Evolutionary conservation across 1,140 invertebrate genomes (phyloP), one percentile per base, ranked within the genome.

Genomic region (Tetramorium simillimum): DNA sequence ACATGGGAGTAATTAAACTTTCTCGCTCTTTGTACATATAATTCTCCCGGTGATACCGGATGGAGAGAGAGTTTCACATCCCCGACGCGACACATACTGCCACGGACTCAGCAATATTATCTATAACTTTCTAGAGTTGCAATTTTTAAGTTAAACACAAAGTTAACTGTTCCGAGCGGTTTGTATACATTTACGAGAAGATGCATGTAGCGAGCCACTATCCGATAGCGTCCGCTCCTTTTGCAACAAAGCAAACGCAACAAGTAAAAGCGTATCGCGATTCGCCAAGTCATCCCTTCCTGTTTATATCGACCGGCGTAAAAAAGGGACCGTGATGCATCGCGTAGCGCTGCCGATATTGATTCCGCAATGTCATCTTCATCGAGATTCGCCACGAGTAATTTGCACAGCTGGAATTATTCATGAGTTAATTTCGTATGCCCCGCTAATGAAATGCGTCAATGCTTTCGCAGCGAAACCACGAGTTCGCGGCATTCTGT

Each of bases 1-100:
- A 33, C 65, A 10, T 72, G 77, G 65, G 63, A 86, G 76, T 82
- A 86, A 86, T 86, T 86, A 70, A 86, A 86, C 85, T 82, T 86
- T 80, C 77, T 37, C 43, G 76, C 77, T 82, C 77, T 82, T 86
- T 80, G 65, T 70, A 82, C 33, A 40, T 67, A 18, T 69, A 69
- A 53, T 86, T 24, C 76, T 86, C 63, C 14, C 37, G 62, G 76
- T 56, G 53, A 37, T 62, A 75, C 67, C 37, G 3, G 33, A 33
- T 33, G 33, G 33, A 33, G 33, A 33, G 40, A 63, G 18, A 75
- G 53, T 0, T 75, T 75, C 9, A 14, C 40, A 28, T 56, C 12
- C n/a, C 43, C 3, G 53, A 72, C 33, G 28, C n/a, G 80, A 84
- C 69, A 18, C 6, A n/a, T 56, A 72, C 43, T 14, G 51, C 58